Percentiles rank a stretch among this genome's conserved stretches.
Evolutionary conservation across 2,888 invertebrate genomes (phyloP).

Genomic region (Danaus chrysippus): DNA sequence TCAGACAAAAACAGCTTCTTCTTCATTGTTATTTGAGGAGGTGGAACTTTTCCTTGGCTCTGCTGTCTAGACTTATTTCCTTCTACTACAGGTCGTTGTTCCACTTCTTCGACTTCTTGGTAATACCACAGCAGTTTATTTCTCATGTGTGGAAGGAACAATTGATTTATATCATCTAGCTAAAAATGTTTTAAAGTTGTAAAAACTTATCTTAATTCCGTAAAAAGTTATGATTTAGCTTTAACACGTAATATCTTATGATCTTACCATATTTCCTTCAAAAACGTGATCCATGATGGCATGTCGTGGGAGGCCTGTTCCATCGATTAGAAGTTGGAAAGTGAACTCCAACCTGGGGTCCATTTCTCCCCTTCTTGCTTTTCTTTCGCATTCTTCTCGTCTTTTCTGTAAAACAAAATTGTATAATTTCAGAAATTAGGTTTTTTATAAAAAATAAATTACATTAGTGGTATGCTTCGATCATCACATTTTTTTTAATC

Average conservation of each 20-base stretch:
- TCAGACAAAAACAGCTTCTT: slow-evolving; percentile 92
- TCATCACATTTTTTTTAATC: too few relatives aligned
- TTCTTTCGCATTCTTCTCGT: slow-evolving; percentile 95
- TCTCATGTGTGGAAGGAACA: slow-evolving; percentile 91
- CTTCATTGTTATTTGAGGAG: slow-evolving; percentile 74
- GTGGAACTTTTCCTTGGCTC: slow-evolving; percentile 67
- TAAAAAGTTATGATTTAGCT: too few relatives aligned
- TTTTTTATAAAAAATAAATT: too few relatives aligned
- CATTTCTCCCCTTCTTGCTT: slow-evolving; percentile 94
- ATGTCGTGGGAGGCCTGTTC: slow-evolving; percentile 87
- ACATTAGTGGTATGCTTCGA: too few relatives aligned
- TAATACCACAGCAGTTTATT: slow-evolving; percentile 93
- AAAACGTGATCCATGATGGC: slow-evolving; percentile 95
- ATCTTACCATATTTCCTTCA: slow-evolving; percentile 85
- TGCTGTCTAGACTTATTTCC: slow-evolving; percentile 67
- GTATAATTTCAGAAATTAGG: too few relatives aligned
- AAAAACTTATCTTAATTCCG: background rate
- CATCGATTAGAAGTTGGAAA: slow-evolving; percentile 92
- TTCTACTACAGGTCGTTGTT: slow-evolving; percentile 70
- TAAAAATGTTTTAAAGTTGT: slow-evolving; percentile 39
- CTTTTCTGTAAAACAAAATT: slow-evolving; percentile 67
- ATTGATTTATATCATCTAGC: slow-evolving; percentile 92
- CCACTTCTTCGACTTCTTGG: slow-evolving; percentile 89
- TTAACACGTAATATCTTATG: too few relatives aligned
- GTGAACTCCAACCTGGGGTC: slow-evolving; percentile 94